Evolutionary conservation across 1,140 invertebrate species (phyloP).

Genomic region (Scaptodrosophila lebanonensis): DNA sequence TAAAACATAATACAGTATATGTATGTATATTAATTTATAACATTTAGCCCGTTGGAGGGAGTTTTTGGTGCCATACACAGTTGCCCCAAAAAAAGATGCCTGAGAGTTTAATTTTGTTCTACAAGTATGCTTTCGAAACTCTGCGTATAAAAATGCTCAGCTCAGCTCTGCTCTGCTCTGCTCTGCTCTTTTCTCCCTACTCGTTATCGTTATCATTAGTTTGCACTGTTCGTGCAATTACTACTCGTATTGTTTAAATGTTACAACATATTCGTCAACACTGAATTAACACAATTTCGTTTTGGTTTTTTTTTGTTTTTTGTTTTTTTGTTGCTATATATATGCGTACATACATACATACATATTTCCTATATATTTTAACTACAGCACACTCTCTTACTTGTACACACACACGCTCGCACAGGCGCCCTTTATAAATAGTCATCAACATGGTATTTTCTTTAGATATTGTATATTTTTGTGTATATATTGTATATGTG

Average conservation of each 20-base stretch:
- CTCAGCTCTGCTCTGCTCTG: slow-evolving; percentile 3
- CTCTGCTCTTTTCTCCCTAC: slow-evolving; percentile 22
- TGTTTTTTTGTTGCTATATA: too few species aligned
- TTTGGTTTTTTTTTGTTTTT: too few species aligned
- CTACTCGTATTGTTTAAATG: too few species aligned
- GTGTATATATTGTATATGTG: slow-evolving; percentile 8
- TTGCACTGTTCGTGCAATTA: too few species aligned
- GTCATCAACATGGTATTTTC: slow-evolving; percentile 36
- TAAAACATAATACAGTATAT: slow-evolving; percentile 7
- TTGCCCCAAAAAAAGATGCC: slow-evolving; percentile 35
- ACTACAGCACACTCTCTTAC: too few species aligned
- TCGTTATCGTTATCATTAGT: too few species aligned
- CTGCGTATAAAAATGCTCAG: slow-evolving; percentile 10
- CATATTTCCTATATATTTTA: slow-evolving; percentile 14
- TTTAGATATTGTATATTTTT: slow-evolving; percentile 23
- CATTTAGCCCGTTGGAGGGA: slow-evolving; percentile 55
- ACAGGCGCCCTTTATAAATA: slow-evolving; percentile 27
- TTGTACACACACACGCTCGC: too few species aligned
- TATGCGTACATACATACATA: too few species aligned
- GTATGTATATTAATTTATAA: slow-evolving; percentile 11
- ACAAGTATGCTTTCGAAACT: slow-evolving; percentile 1
- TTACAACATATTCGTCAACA: too few species aligned
- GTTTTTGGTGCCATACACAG: slow-evolving; percentile 57
- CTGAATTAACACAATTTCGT: too few species aligned
- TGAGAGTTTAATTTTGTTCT: neutral